Percentiles rank a stretch among this genome's conserved stretches.
These are phyloP conservation scores for Oenanthe oenanthe DNA, from an alignment of 2,113 vertebrate species.

Conservation along the genomic window DNA sequence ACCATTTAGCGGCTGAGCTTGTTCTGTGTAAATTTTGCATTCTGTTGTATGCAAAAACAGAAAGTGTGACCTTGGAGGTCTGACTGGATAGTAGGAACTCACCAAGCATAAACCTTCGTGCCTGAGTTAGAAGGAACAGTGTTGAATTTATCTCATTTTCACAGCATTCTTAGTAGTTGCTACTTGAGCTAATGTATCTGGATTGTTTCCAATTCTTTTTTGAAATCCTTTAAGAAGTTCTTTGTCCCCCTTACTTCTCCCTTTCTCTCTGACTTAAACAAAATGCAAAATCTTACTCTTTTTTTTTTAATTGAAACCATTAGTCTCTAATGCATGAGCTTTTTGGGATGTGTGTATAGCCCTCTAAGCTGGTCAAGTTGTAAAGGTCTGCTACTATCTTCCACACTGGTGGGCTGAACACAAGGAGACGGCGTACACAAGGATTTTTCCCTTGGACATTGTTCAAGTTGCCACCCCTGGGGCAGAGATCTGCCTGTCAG, in stretches of 20 bases:
- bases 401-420: not conserved
- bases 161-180: slow-evolving; percentile 40
- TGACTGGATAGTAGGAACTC: not conserved
- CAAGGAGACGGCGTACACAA: not conserved
- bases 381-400: not conserved
- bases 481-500: not conserved
- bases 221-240: slow-evolving; percentile 60
- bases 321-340: slow-evolving; percentile 38
- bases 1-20: slow-evolving; percentile 51
- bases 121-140: slow-evolving; percentile 16
- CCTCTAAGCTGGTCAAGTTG: not conserved
- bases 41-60: not conserved
- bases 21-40: slow-evolving; percentile 12
- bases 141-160: slow-evolving; percentile 55
- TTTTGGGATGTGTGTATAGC: not conserved
- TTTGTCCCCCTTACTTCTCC: slow-evolving; percentile 36
- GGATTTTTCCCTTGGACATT: not conserved
- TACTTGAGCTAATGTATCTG: slow-evolving; percentile 54
- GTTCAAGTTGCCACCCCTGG: not conserved
- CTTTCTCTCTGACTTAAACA: slow-evolving; percentile 45
- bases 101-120: not conserved
- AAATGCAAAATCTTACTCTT: slow-evolving; percentile 12
- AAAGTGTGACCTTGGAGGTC: not conserved
- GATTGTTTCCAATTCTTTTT: slow-evolving; percentile 56
- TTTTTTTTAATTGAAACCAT: slow-evolving; percentile 25